A percentile compares a stretch with the other conserved stretches of the same genome.
These are phyloP conservation scores for Camponotus fellah DNA, from an alignment of 2,888 invertebrate species.

Conservation along the genomic window DNA sequence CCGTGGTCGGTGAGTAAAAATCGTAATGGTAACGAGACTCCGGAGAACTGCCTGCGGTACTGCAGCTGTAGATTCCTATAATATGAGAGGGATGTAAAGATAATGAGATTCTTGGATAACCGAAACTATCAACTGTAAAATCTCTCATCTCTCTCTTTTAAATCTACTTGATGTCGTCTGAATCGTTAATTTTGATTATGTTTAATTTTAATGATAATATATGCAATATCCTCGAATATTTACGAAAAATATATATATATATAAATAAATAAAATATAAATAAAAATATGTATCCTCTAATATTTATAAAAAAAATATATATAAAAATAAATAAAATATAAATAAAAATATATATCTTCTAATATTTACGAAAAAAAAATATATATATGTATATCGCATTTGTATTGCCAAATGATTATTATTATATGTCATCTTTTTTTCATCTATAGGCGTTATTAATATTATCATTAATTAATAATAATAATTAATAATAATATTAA, in stretches of 20 bases:
- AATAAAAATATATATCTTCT: no score
- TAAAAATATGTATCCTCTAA: no score
- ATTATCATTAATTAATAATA: background rate
- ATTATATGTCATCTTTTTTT: slow-evolving; percentile 20
- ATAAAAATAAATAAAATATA: background rate
- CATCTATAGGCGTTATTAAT: background rate
- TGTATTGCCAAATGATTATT: slow-evolving; percentile 7
- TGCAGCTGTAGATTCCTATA: background rate
- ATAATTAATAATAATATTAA: background rate
- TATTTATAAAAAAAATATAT: background rate
- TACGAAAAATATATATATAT: background rate
- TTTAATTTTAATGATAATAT: background rate
- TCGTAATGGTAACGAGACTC: background rate
- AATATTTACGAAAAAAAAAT: background rate
- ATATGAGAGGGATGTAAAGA: background rate
- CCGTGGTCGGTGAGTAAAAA: slow-evolving; percentile 86
- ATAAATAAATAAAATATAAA: no score
- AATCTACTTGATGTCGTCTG: background rate
- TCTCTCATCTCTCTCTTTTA: background rate
- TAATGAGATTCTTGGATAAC: background rate
- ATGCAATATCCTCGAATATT: background rate
- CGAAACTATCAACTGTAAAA: background rate
- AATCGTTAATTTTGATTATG: background rate
- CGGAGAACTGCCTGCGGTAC: background rate
- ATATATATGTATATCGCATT: background rate